Percentiles rank a stretch among this genome's conserved stretches.
Conservation (phyloP, 2,113 vertebrate species). For the Leptosomus discolor region DNA sequence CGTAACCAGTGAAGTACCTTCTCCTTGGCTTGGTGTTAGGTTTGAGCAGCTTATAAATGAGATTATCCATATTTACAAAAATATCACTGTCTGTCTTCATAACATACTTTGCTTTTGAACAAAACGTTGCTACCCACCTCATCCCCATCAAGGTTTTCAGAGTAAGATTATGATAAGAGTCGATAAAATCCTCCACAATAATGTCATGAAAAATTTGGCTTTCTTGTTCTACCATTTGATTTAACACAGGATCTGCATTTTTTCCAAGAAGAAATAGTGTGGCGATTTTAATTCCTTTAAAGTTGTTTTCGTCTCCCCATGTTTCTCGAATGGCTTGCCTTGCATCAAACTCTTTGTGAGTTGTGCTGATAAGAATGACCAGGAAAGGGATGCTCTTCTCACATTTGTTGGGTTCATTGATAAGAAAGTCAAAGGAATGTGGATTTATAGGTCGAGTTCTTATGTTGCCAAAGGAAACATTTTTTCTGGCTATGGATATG, state of each 20-base stretch:
- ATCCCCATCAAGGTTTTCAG: slow-evolving; percentile 98
- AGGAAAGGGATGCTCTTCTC: slow-evolving; percentile 87
- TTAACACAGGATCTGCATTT: slow-evolving; percentile 87
- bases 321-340: slow-evolving; percentile 97
- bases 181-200: slow-evolving; percentile 95
- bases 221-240: slow-evolving; percentile 99
- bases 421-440: slow-evolving; percentile 91
- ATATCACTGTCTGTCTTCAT: slow-evolving; percentile 99
- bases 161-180: slow-evolving; percentile 97
- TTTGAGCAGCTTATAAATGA: slow-evolving; percentile 96
- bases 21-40: slow-evolving; percentile 93
- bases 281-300: slow-evolving; percentile 87
- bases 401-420: slow-evolving; percentile 95
- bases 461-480: slow-evolving; percentile 92
- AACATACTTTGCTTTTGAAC: slow-evolving; percentile 94
- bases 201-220: slow-evolving; percentile 99
- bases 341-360: slow-evolving; percentile 97
- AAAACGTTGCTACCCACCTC: slow-evolving; percentile 96
- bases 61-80: slow-evolving; percentile 99
- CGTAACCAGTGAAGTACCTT: slow-evolving; percentile 95
- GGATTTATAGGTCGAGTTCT: slow-evolving; percentile 94
- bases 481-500: slow-evolving; percentile 82
- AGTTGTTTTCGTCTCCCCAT: slow-evolving; percentile 95
- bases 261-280: slow-evolving; percentile 93
- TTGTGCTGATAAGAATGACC: slow-evolving; percentile 96